These are phyloP conservation scores for Camptogramma bilineatum DNA, from an alignment of 2,888 invertebrate genomes.

Conservation along the genomic window DNA sequence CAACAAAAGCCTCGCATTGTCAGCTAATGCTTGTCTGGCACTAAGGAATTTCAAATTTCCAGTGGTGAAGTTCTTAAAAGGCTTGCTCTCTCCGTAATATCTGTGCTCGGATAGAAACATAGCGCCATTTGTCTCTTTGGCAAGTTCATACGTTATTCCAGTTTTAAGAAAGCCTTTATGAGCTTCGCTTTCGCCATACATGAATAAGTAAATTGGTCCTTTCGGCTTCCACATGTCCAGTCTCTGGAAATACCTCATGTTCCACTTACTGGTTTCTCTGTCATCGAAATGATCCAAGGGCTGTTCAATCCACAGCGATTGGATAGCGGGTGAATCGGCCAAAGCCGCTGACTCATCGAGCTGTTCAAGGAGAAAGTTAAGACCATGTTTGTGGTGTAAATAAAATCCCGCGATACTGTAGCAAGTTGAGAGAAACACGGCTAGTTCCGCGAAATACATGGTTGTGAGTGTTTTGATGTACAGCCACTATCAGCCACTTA, in stretches of 20 bases:
- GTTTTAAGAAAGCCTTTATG: conserved; percentile 58
- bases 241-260: conserved; percentile 72
- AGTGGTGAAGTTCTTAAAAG: conserved; percentile 57
- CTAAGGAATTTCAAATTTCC: conserved; percentile 67
- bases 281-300: conserved; percentile 70
- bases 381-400: conserved; percentile 55
- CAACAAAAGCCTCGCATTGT: conserved; percentile 62
- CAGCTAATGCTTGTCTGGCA: conserved; percentile 72
- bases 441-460: conserved; percentile 35
- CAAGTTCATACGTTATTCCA: conserved; percentile 69
- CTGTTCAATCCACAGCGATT: conserved; percentile 65
- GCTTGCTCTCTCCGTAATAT: conserved; percentile 74
- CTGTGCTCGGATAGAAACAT: conserved; percentile 73
- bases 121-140: conserved; percentile 73
- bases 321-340: conserved; percentile 45
- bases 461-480: conserved; percentile 6
- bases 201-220: conserved; percentile 70
- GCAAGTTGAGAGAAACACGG: conserved; percentile 45
- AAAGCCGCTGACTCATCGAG: conserved; percentile 44
- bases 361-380: conserved; percentile 57
- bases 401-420: conserved; percentile 49
- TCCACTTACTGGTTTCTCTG: conserved; percentile 62
- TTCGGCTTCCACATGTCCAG: conserved; percentile 60
- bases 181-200: conserved; percentile 69
- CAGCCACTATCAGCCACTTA: conserved; percentile 12